Evolutionary conservation across 2,113 vertebrate genomes (phyloP).

Genomic region (Atherinomorus stipes): DNA sequence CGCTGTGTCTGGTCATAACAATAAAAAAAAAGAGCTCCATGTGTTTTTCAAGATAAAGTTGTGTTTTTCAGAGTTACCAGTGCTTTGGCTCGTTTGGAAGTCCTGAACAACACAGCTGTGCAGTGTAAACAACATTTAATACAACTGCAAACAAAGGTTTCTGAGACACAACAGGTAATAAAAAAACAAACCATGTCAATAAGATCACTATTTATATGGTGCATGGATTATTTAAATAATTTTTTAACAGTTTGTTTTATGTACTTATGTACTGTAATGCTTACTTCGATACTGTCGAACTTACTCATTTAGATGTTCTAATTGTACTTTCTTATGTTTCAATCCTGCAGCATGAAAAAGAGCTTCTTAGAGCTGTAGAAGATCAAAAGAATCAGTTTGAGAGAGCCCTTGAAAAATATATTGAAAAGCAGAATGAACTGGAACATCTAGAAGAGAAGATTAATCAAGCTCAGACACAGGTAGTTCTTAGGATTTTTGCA

Average conservation of each 20-base stretch:
- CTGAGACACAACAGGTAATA: constrained; percentile 70
- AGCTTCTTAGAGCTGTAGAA: constrained; percentile 24
- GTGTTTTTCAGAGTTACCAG: constrained; percentile 57
- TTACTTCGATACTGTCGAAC: background rate
- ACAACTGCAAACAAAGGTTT: constrained; percentile 46
- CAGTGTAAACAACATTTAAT: constrained; percentile 47
- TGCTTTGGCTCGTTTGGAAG: constrained; percentile 62
- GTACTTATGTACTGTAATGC: background rate
- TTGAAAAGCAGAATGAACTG: constrained; percentile 39
- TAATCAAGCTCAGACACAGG: constrained; percentile 35
- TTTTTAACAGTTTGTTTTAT: background rate
- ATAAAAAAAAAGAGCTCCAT: background rate
- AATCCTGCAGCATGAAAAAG: constrained; percentile 41
- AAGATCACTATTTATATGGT: background rate
- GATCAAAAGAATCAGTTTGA: constrained; percentile 33
- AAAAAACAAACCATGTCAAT: constrained; percentile 2
- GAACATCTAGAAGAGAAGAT: constrained; percentile 55
- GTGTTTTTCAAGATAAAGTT: background rate
- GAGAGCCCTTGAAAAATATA: constrained; percentile 30
- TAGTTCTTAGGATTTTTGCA: constrained; percentile 9
- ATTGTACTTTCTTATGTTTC: background rate
- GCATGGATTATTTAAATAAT: no score
- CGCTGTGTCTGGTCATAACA: background rate
- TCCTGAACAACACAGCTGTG: constrained; percentile 48
- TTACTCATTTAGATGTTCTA: background rate